Base-by-base conservation (phyloP, 23 tunicate species). In the Corella eumyota region DNA sequence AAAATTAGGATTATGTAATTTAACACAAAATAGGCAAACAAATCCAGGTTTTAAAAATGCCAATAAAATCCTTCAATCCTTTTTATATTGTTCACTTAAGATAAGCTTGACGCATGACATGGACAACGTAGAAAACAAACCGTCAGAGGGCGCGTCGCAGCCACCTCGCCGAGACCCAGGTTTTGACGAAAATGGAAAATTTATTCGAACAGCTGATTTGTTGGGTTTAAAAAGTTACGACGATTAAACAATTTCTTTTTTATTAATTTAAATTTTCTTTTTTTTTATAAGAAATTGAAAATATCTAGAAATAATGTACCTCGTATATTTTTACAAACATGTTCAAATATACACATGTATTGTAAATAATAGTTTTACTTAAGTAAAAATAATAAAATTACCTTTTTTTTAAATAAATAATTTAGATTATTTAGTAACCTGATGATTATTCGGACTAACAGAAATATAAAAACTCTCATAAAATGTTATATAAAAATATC, bases 181-280 rank as follows among this genome's bases (percentile, higher is more conserved):
- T 3, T 79, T 79, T 79, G 77, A 62, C 30, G 71, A 68, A 45
- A 73, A 63, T 58, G 94, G 78, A n/a, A 84, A 75, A 75, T 63
- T 74, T 73, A 84, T 84, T 34, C 62, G 94, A 34, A 84, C 94
- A 7, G 94, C 94, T 1, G 94, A 84, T 64, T 64, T 84, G 74
- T 37, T 84, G 27, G 94, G 94, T 13, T 60, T 82, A 13, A 82
- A 82, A 60, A 65, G 21, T 4, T 35, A 45, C 19, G 65, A 60
- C n/a, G 65, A 60, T 22, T 33, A 60, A 51, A 11, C 48, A 40
- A 9, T 40, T 40, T 15, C 48, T 40, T 40, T 40, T 40, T 9
- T 40, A 40, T 15, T 40, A 40, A 40, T 11, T 11, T 40, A 15
- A 9, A 9, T 40, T 9, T 40, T 15, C 15, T 11, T 40, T 40